Evolutionary conservation across 2,888 invertebrate species (phyloP).

Genomic region (Tipula lateralis): DNA sequence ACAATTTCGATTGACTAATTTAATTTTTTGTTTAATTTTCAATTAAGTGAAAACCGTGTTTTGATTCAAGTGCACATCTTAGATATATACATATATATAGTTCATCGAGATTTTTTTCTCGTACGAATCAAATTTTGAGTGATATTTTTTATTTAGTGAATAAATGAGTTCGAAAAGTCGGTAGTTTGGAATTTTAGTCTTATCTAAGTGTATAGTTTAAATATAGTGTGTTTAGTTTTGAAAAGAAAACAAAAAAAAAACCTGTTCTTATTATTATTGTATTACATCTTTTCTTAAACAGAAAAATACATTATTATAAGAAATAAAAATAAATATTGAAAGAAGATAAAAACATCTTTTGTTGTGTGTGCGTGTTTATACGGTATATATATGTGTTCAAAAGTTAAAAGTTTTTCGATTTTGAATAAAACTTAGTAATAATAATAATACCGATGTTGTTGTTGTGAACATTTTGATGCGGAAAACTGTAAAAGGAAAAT

Average conservation of each 20-base stretch:
- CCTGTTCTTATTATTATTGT: background rate
- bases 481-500: constrained; percentile 36
- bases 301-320: background rate
- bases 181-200: background rate
- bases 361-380: background rate
- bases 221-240: background rate
- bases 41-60: background rate
- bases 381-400: background rate
- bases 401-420: background rate
- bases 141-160: background rate
- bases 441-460: background rate
- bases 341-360: background rate
- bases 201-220: background rate
- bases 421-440: background rate
- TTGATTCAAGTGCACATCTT: background rate
- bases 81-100: too few relatives aligned
- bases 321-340: constrained; percentile 25
- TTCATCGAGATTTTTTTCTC: background rate
- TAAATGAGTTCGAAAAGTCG: background rate
- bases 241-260: background rate
- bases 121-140: background rate
- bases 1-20: background rate
- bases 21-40: background rate
- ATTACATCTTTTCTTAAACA: background rate
- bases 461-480: background rate